A percentile compares a stretch with the other conserved stretches of the same genome.
Conservation (phyloP, 2,797 vertebrate genomes). For the Enteromius afrohamiltoni region DNA sequence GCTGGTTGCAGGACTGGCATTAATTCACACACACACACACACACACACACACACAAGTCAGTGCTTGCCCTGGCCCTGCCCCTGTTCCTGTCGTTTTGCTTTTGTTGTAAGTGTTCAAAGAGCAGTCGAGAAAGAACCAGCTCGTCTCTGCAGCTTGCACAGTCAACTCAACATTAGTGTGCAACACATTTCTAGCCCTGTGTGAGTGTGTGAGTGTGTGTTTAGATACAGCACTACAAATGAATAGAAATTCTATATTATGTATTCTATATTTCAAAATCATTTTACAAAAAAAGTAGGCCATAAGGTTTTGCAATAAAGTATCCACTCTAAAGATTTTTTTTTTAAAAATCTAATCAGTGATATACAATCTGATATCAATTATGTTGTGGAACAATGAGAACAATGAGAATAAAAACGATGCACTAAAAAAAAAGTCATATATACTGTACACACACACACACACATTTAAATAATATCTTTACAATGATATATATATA, state of each 20-base stretch:
- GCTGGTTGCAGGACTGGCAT: conserved; percentile 8
- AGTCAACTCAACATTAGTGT: not conserved
- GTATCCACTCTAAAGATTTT: not conserved
- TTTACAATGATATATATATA: too few species aligned
- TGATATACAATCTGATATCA: not conserved
- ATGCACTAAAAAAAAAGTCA: too few species aligned
- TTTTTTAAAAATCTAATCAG: too few species aligned
- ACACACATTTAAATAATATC: too few species aligned
- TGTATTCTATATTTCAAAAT: not conserved
- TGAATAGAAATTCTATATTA: not conserved
- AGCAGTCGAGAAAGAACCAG: not conserved
- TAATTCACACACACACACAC: conserved; percentile 5
- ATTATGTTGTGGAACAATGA: not conserved
- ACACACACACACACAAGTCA: conserved; percentile 15
- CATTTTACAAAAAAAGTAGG: not conserved
- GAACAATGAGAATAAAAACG: too few species aligned
- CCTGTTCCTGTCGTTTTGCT: conserved; percentile 5
- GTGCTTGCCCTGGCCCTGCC: conserved; percentile 11
- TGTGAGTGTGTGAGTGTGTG: not conserved
- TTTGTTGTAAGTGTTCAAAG: conserved; percentile 30
- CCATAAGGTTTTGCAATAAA: not conserved
- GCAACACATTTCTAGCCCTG: not conserved
- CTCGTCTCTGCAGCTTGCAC: not conserved
- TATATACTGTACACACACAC: too few species aligned
- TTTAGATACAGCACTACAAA: too few species aligned